phyloP scores from a whole-genome alignment of 2,888 invertebrate species.

The Noctua janthe region DNA sequence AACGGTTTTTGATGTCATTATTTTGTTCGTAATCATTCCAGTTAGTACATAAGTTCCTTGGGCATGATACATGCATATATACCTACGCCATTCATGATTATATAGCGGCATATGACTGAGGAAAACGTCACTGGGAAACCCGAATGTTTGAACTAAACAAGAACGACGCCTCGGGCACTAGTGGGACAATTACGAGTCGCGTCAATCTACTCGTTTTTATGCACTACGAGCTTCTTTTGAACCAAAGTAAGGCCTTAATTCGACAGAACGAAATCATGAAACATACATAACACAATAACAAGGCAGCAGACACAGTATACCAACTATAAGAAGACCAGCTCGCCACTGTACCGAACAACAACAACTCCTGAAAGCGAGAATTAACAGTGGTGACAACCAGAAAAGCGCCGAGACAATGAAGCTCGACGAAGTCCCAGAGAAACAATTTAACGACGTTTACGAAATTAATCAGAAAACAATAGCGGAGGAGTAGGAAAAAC shows the following conservation, averaged over 20 bases:
- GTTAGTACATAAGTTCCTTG: no score
- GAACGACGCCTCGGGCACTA: conserved; percentile 14
- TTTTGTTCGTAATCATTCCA: no score
- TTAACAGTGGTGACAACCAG: not conserved
- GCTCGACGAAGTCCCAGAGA: not conserved
- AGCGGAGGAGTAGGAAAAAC: not conserved
- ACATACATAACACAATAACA: not conserved
- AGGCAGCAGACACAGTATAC: not conserved
- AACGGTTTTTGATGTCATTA: no score
- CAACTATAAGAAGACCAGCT: not conserved
- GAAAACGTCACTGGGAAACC: conserved; percentile 53
- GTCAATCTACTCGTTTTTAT: conserved; percentile 29
- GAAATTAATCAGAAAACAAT: not conserved
- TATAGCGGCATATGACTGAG: conserved; percentile 30
- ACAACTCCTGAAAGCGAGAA: not conserved
- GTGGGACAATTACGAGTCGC: conserved; percentile 39
- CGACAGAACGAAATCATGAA: not conserved
- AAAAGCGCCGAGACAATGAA: not conserved
- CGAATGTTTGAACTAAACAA: conserved; percentile 48
- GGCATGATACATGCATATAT: conserved; percentile 19
- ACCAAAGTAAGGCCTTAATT: not conserved
- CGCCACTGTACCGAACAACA: not conserved
- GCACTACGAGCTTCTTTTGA: not conserved
- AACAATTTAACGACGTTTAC: not conserved
- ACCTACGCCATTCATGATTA: conserved; percentile 28